Conservation (phyloP, 2,113 vertebrate species). For the Lates calcarifer region DNA sequence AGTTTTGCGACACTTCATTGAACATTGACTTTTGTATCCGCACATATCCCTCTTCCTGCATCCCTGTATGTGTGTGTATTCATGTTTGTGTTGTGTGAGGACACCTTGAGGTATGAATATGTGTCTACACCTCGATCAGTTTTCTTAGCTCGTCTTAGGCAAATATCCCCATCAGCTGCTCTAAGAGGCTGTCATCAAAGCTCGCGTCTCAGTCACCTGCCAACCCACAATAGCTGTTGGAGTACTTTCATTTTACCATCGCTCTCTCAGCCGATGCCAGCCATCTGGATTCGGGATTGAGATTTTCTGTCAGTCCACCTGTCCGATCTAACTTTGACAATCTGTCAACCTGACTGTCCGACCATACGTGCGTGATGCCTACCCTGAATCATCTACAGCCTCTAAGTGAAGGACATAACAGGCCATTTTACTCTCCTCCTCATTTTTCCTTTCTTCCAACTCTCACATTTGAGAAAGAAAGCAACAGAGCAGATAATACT, state of each 20-base stretch:
- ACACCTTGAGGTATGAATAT: no score
- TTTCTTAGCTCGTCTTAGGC: conserved; percentile 1
- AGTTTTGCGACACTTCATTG: no score
- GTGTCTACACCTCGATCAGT: not conserved
- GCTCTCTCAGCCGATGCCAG: not conserved
- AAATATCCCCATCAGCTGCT: not conserved
- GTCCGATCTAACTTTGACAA: conserved; percentile 6
- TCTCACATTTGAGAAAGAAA: conserved; percentile 15
- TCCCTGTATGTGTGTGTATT: no score
- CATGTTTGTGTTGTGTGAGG: no score
- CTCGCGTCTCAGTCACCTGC: conserved; percentile 4
- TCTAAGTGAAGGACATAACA: not conserved
- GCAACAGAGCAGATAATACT: conserved; percentile 14
- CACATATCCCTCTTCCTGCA: no score
- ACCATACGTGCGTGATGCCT: not conserved
- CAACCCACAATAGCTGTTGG: conserved; percentile 18
- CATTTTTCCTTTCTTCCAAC: not conserved
- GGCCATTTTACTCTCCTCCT: conserved; percentile 3
- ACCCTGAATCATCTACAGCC: not conserved
- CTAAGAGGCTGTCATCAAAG: not conserved
- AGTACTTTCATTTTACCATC: not conserved
- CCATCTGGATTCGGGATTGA: conserved; percentile 23
- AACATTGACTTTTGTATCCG: no score
- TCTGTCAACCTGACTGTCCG: not conserved
- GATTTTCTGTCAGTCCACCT: conserved; percentile 3